Percentiles rank a stretch among this genome's conserved stretches.
Conservation (phyloP, 1,140 invertebrate species). For the Pachypeltis micranthus region DNA sequence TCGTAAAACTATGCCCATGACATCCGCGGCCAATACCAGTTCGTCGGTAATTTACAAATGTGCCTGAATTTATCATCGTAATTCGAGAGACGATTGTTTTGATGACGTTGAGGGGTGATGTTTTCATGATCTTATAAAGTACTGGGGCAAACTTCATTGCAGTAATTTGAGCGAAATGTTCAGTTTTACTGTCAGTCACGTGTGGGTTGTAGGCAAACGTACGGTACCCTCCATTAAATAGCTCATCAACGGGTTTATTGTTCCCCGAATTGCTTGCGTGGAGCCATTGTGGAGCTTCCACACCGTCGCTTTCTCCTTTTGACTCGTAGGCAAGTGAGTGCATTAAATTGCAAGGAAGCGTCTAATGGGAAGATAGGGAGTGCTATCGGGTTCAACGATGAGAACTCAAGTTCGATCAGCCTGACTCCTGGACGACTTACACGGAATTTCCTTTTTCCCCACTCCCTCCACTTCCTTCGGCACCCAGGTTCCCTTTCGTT, state of each 20-base stretch:
- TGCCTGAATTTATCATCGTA: no score
- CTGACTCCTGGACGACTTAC: not conserved
- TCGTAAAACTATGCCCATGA: no score
- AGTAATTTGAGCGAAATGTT: no score
- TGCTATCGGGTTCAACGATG: not conserved
- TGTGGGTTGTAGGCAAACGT: not conserved
- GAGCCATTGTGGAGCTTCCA: not conserved
- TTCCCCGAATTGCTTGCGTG: not conserved
- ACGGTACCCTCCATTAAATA: not conserved
- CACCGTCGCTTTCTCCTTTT: not conserved
- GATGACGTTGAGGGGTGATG: no score
- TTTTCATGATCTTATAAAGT: no score
- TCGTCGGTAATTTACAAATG: no score
- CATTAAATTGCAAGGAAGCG: conserved; percentile 1
- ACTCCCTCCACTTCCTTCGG: no score
- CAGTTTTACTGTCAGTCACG: not conserved
- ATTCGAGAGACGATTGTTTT: no score
- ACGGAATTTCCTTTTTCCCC: no score
- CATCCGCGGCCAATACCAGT: no score
- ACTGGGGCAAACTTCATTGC: no score
- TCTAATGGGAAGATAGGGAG: not conserved
- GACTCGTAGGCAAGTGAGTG: not conserved
- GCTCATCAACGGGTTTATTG: conserved; percentile 4
- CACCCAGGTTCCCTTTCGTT: no score
- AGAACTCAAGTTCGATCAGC: not conserved